These are phyloP conservation scores for Corythaeola cristata DNA, from an alignment of 2,113 vertebrate genomes.

Conservation along the genomic window DNA sequence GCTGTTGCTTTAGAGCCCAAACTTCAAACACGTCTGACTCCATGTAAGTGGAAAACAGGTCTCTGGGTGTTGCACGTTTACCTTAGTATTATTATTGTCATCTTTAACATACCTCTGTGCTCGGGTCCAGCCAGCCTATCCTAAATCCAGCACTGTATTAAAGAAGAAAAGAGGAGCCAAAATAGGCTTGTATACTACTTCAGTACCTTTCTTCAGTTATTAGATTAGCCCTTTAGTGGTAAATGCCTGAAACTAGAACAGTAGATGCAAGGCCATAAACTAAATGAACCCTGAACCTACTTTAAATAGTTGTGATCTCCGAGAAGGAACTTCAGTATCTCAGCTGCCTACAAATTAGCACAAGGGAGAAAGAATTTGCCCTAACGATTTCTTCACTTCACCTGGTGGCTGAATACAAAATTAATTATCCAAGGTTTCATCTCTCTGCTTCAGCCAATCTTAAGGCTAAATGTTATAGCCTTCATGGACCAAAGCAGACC, in stretches of 20 bases:
- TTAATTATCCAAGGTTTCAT: neutral
- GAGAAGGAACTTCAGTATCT: neutral
- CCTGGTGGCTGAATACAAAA: neutral
- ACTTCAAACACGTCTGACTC: neutral
- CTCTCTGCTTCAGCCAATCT: neutral
- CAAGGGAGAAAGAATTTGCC: neutral
- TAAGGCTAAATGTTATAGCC: neutral
- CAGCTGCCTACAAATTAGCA: neutral
- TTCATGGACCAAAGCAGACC: neutral
- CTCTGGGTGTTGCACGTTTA: rapidly evolving
- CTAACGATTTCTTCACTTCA: neutral
- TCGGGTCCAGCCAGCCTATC: neutral
- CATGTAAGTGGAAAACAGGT: neutral
- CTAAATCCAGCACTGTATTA: neutral
- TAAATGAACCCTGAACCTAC: neutral
- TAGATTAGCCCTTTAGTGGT: conserved; percentile 25
- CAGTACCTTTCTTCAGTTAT: neutral
- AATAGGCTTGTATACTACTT: neutral
- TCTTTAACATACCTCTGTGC: neutral
- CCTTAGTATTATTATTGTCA: neutral
- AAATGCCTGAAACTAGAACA: neutral
- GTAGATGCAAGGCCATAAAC: neutral
- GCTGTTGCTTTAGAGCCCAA: neutral
- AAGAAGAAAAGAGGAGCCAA: neutral
- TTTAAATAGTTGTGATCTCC: neutral